Base-by-base conservation (phyloP, 2,888 invertebrate species). In the Drosophila tripunctata region DNA sequence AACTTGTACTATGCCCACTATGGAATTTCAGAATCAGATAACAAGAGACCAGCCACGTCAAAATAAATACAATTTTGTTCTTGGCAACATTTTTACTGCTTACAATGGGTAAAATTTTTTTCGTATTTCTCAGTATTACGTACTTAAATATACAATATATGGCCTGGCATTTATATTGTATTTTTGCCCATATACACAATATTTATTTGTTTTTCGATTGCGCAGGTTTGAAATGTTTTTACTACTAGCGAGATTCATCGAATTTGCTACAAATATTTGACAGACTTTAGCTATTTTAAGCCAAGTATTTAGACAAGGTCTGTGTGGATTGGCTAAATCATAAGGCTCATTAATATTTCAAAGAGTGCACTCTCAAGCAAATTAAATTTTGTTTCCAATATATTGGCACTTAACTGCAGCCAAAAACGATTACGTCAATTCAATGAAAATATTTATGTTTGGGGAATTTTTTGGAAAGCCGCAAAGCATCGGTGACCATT, bases 31-130 rank as follows among this genome's bases (percentile, higher is more conserved):
- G n/a, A n/a, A n/a, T 38, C 55, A 30, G 17, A 33, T 31, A 40
- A 36, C 22, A 45, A 51, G 48, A 36, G n/a, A 61, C 19, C 10
- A 31, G 60, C 33, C 57, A 41, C 61, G 57, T 27, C 60, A 61
- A 60, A 36, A 41, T 51, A 58, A 64, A 64, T 52, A 48, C 38
- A 33, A 66, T 57, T 63, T 76, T 58, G 58, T 51, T 65, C 78
- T 84, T 83, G 84, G 69, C 77, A 78, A 27, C 41, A 38, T 55
- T 83, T 82, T 68, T 77, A 68, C 64, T 74, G 60, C 66, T 79
- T 78, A 81, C 77, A 81, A 74, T 77, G 77, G 79, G 75, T 77
- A 81, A 84, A 81, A 67, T 64, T 76, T 48, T 22, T 65, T 81
- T 68, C 63, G 64, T 43, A 48, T 47, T 22, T 24, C 38, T 27